phyloP scores from a whole-genome alignment of 2,113 vertebrate genomes.

The Mesoclemmys tuberculata region DNA sequence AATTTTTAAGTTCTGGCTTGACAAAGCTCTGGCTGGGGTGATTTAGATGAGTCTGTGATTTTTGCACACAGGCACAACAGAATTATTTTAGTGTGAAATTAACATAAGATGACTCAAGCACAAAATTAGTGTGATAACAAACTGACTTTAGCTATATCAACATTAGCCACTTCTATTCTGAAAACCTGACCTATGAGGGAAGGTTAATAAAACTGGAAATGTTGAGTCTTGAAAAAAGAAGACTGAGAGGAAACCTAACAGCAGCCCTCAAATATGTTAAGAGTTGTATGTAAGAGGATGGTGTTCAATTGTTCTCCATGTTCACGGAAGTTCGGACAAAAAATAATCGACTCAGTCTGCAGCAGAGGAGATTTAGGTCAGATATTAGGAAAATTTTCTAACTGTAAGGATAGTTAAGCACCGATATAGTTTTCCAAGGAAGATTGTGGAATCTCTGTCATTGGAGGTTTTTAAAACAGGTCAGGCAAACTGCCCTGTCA shows the following conservation, averaged over 20 bases:
- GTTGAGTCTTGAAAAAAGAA: not conserved
- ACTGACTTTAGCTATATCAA: constrained; percentile 40
- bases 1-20: no score
- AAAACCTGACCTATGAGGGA: not conserved
- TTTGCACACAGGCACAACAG: no score
- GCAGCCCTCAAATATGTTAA: not conserved
- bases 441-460: not conserved
- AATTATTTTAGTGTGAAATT: no score
- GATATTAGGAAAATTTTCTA: not conserved
- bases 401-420: not conserved
- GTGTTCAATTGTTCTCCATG: not conserved
- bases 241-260: not conserved
- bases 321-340: not conserved
- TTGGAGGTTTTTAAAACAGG: not conserved
- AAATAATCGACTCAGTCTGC: not conserved
- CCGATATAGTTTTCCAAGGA: not conserved
- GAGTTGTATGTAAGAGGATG: not conserved
- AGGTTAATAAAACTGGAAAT: not conserved
- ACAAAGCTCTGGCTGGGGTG: no score
- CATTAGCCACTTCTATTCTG: constrained; percentile 50
- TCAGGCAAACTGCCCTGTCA: not conserved
- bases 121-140: not conserved
- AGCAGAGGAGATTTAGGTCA: not conserved
- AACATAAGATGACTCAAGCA: not conserved
- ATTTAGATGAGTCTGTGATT: not conserved